These are phyloP conservation scores for Acheta domesticus DNA, from an alignment of 2,888 invertebrate genomes.

Conservation along the genomic window DNA sequence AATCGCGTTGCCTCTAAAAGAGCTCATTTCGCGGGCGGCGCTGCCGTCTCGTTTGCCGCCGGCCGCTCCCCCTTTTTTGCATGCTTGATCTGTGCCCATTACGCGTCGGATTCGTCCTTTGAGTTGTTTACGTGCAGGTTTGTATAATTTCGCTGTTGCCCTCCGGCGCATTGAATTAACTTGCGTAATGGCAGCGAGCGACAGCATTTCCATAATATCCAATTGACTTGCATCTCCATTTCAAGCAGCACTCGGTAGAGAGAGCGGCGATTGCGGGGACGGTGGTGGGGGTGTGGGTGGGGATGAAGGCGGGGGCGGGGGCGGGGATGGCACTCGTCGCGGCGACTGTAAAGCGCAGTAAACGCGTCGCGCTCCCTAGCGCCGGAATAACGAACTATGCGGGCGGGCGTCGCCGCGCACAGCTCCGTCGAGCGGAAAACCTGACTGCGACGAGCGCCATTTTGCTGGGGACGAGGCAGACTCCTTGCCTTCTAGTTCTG, in stretches of 20 bases:
- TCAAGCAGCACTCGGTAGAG: slow-evolving; percentile 21
- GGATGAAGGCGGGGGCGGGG: not conserved
- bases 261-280: not conserved
- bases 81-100: slow-evolving; percentile 25
- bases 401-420: too few relatives aligned
- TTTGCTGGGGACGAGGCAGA: too few relatives aligned
- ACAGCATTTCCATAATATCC: slow-evolving; percentile 31
- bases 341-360: too few relatives aligned
- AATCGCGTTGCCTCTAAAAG: not conserved
- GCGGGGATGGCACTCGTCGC: too few relatives aligned
- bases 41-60: slow-evolving; percentile 11
- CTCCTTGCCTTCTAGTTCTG: too few relatives aligned
- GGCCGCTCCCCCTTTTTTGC: not conserved
- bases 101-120: not conserved
- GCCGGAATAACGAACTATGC: too few relatives aligned
- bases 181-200: slow-evolving; percentile 23
- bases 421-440: too few relatives aligned
- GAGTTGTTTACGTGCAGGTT: slow-evolving; percentile 11
- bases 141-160: slow-evolving; percentile 20
- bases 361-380: too few relatives aligned
- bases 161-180: slow-evolving; percentile 28
- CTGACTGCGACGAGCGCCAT: too few relatives aligned
- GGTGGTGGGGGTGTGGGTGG: not conserved
- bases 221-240: slow-evolving; percentile 34
- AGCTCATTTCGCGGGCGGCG: not conserved